Evolutionary conservation across 30 jellyfish, hydroid and myxozoan species (phyloP), one percentile per base, ranked within the genome.

Genomic region (Aurelia sp.): DNA sequence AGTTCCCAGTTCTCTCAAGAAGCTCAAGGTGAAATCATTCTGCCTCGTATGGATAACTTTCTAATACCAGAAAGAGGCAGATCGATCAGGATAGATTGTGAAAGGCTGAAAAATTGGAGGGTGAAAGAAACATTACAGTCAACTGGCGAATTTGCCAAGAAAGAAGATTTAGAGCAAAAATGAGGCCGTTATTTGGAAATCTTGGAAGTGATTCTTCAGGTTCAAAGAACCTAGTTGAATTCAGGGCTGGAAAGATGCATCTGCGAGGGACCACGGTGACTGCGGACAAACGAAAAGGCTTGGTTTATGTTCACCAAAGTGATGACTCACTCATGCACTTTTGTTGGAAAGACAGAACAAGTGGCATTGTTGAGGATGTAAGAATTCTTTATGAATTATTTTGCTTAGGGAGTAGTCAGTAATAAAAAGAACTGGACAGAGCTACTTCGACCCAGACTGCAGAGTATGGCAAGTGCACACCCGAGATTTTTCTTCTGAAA

Each of bases 341-440:
- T 89, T 94, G 99, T 74, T 94, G 99, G 99, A 94, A 94, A 74
- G 99, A 94, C 73, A 84, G 99, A 68, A 88, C 97, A 15, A 40
- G 97, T 11, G 97, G 97, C 48, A 79, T 82, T 30, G 93, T 89
- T 21, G 99, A 94, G 73, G 99, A 94, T 84, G 99, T 94, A 74
- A 82, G 99, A 6, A n/a, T 31, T 22, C 35, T 31, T 57, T 62
- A 11, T 78, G 11, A 47, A 18, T 48, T 0, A 48, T 47, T 30
- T 13, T 53, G 57, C 19, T 19, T 4, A 55, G 10, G 41, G 19
- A 23, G 16, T 18, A 0, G 58, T 31, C 23, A 19, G 8, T 44
- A 44, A 7, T 44, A 44, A 9, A 7, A 44, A 2, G 51, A 44
- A 44, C 55, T 44, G 55, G 3, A 44, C 15, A 44, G 15, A 16